Conservation (phyloP, 92 coral and sea anemone genomes). For the Isaurus tuberculatus region DNA sequence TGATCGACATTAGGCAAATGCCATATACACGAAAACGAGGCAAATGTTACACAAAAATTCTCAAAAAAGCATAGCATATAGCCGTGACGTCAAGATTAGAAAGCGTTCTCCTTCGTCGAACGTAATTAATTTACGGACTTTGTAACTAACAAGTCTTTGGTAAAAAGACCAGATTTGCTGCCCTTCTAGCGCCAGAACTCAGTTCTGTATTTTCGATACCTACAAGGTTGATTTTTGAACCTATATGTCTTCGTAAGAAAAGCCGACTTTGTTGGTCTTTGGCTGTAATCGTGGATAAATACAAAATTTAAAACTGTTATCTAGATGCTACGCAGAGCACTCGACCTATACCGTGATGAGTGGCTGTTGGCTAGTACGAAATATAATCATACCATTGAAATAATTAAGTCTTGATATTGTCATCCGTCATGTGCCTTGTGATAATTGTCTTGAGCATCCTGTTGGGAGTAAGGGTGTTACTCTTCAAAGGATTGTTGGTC, state of each 20-base stretch:
- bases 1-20: too few relatives aligned
- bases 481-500: slow-evolving; percentile 96
- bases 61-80: too few relatives aligned
- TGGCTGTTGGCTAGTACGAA: background rate
- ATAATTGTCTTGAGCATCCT: slow-evolving; percentile 90
- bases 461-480: slow-evolving; percentile 83
- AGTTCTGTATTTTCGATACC: background rate
- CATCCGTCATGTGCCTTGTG: slow-evolving; percentile 70
- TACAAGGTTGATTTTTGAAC: background rate
- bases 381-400: background rate
- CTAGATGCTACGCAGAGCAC: background rate
- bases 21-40: too few relatives aligned
- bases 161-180: too few relatives aligned
- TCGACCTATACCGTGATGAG: background rate
- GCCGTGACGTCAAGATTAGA: too few relatives aligned
- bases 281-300: background rate
- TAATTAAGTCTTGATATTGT: slow-evolving; percentile 24
- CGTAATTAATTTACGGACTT: too few relatives aligned
- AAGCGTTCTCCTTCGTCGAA: too few relatives aligned
- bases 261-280: background rate
- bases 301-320: background rate
- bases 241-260: background rate
- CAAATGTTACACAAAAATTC: too few relatives aligned
- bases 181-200: background rate
- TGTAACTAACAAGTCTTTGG: too few relatives aligned